phyloP scores from a whole-genome alignment of 2,113 vertebrate genomes.

The Micromys minutus region DNA sequence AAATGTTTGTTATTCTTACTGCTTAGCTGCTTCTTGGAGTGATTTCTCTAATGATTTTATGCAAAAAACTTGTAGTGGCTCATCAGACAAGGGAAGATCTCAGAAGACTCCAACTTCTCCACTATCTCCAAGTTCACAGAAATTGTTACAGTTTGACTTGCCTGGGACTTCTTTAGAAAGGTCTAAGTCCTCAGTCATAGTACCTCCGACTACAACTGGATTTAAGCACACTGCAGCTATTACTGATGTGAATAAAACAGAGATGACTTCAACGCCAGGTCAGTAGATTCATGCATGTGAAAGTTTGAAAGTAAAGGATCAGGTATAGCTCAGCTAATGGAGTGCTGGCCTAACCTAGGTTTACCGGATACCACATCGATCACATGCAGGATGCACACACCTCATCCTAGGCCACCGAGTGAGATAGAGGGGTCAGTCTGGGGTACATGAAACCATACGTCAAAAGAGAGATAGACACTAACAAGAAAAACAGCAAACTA shows the following conservation, averaged over 20 bases:
- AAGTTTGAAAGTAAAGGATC: background rate
- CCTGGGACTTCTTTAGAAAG: constrained; percentile 77
- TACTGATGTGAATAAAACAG: constrained; percentile 66
- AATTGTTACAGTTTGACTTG: constrained; percentile 80
- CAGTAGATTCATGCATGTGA: constrained; percentile 39
- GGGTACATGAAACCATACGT: background rate
- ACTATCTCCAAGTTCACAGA: constrained; percentile 83
- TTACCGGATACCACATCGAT: background rate
- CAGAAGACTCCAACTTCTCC: constrained; percentile 83
- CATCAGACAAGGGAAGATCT: constrained; percentile 84
- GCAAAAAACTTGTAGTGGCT: constrained; percentile 82
- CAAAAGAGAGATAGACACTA: background rate
- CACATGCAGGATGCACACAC: too few relatives aligned
- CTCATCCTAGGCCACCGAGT: too few relatives aligned
- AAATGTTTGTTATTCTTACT: constrained; percentile 21
- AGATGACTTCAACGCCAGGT: constrained; percentile 73
- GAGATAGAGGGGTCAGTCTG: background rate
- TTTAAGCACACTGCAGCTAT: constrained; percentile 72
- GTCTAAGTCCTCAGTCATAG: constrained; percentile 78
- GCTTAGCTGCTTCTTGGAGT: background rate
- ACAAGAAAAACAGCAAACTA: background rate
- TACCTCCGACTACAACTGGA: constrained; percentile 61
- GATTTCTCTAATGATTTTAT: constrained; percentile 51
- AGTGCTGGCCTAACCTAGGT: background rate
- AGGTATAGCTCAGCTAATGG: background rate